These are phyloP conservation scores for Oryzaephilus surinamensis DNA, from an alignment of 1,140 invertebrate species.

Conservation along the genomic window DNA sequence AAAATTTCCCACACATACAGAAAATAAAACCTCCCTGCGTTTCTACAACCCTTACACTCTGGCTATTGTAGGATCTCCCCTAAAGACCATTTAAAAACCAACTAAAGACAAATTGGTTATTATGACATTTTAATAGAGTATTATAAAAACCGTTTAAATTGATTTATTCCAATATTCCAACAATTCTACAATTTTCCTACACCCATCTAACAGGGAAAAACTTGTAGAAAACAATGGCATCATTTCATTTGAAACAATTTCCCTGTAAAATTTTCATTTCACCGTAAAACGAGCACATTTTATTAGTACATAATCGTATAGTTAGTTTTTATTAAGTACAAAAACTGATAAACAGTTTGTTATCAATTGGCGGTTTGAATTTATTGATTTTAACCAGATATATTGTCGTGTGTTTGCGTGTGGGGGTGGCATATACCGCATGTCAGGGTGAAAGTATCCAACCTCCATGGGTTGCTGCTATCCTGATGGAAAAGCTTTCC, in stretches of 20 bases:
- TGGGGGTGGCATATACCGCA: too few relatives aligned
- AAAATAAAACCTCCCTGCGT: conserved; percentile 5
- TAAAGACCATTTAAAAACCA: conserved; percentile 16
- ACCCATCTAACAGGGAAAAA: not conserved
- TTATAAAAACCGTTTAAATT: conserved; percentile 1
- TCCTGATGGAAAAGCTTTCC: conserved; percentile 14
- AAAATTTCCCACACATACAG: too few relatives aligned
- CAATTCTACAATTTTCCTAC: not conserved
- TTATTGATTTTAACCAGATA: too few relatives aligned
- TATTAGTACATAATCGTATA: too few relatives aligned
- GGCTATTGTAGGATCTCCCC: conserved; percentile 15
- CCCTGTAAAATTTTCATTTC: too few relatives aligned
- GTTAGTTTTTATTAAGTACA: too few relatives aligned
- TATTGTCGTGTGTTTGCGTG: too few relatives aligned
- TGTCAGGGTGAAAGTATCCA: not conserved
- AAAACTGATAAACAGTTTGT: too few relatives aligned
- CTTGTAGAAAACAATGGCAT: too few relatives aligned
- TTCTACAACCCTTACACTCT: conserved; percentile 9
- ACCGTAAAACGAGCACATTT: too few relatives aligned
- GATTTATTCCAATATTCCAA: not conserved
- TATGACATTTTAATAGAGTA: conserved; percentile 9
- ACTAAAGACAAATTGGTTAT: conserved; percentile 11
- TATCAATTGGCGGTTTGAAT: conserved; percentile 3
- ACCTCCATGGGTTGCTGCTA: conserved; percentile 4
- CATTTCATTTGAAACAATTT: conserved; percentile 3